These are phyloP conservation scores for Sarcophilus harrisii DNA, from an alignment of 2,797 vertebrate species.

Conservation along the genomic window DNA sequence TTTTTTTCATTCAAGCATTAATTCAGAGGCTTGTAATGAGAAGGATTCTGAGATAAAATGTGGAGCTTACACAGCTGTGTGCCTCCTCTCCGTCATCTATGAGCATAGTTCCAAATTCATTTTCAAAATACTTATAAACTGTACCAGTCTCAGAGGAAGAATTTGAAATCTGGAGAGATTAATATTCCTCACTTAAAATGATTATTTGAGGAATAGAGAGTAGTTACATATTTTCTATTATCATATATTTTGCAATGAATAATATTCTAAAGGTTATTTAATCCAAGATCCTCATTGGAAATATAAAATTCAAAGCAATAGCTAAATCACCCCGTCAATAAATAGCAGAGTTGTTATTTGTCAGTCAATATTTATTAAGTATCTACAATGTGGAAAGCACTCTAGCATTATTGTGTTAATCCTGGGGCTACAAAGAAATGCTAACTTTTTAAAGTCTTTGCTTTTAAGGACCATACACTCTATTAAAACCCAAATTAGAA, in stretches of 20 bases:
- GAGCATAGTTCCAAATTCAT: too few species aligned
- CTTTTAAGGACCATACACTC: not conserved
- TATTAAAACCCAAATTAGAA: not conserved
- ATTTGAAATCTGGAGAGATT: not conserved
- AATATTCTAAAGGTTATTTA: not conserved
- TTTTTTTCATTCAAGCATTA: too few species aligned
- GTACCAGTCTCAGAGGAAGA: not conserved
- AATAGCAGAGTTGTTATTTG: not conserved
- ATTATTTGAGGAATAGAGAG: constrained; percentile 3
- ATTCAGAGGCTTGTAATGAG: too few species aligned
- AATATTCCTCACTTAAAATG: not conserved
- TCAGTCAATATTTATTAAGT: not conserved
- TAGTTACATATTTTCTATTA: not conserved
- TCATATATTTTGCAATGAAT: not conserved
- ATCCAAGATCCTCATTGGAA: not conserved
- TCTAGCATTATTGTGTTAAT: not conserved
- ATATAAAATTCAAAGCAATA: not conserved
- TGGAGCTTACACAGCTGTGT: too few species aligned
- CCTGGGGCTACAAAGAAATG: not conserved
- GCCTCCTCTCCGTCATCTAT: too few species aligned
- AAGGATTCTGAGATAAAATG: too few species aligned
- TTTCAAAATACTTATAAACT: not conserved
- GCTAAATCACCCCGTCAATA: not conserved
- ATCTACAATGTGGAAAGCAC: not conserved
- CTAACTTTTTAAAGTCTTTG: not conserved